phyloP scores from a whole-genome alignment of 2,888 invertebrate genomes.

The Apamea sordens region DNA sequence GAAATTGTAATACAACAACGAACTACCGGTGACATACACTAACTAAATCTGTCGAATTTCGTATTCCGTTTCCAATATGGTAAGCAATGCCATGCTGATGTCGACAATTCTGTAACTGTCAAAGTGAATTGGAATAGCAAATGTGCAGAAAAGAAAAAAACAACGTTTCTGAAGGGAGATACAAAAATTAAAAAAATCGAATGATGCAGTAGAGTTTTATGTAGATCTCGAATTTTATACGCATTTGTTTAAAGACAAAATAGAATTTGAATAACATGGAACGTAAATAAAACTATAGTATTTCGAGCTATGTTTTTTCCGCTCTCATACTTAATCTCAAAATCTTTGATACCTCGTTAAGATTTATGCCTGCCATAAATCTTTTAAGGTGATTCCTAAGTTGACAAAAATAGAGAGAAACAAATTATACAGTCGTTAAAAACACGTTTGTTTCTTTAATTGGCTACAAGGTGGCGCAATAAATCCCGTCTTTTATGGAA shows the following conservation, averaged over 20 bases:
- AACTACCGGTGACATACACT: not conserved
- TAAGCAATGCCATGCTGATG: too few relatives aligned
- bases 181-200: not conserved
- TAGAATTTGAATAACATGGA: not conserved
- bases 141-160: not conserved
- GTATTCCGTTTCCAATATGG: not conserved
- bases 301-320: not conserved
- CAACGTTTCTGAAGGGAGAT: not conserved
- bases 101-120: not conserved
- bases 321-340: not conserved
- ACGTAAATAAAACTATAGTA: not conserved
- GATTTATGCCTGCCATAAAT: constrained; percentile 42
- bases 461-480: constrained; percentile 27
- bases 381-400: constrained; percentile 16
- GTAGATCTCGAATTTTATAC: not conserved
- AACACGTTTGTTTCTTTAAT: constrained; percentile 41
- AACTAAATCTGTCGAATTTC: not conserved
- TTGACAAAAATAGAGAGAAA: constrained; percentile 40
- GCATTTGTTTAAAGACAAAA: not conserved
- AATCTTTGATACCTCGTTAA: constrained; percentile 30
- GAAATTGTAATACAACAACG: not conserved
- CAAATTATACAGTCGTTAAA: constrained; percentile 49
- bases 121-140: not conserved
- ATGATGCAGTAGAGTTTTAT: too few relatives aligned
- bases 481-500: constrained; percentile 30